Conservation (phyloP, 2,113 vertebrate species). For the Ciconia stormi region DNA sequence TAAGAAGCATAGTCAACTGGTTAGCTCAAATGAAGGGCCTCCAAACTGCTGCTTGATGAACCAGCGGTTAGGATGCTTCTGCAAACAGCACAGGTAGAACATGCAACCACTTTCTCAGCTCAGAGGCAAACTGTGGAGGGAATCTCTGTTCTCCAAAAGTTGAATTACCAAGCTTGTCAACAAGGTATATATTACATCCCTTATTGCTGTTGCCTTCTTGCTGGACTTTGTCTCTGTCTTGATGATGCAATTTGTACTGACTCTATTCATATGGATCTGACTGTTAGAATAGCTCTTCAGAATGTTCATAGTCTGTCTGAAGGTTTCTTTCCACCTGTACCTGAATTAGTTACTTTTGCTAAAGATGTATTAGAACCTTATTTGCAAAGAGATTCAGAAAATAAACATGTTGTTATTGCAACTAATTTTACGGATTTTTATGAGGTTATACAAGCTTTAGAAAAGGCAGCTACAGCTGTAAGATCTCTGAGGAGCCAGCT, state of each 20-base stretch:
- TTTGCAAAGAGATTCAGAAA: not conserved
- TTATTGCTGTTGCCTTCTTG: not conserved
- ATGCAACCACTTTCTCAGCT: not conserved
- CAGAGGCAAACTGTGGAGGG: not conserved
- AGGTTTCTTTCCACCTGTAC: not conserved
- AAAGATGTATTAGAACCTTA: not conserved
- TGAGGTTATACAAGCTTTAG: not conserved
- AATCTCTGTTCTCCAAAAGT: not conserved
- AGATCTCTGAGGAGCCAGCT: not conserved
- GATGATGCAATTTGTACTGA: not conserved
- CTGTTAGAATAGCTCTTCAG: not conserved
- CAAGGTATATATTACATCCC: not conserved
- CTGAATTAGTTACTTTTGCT: not conserved
- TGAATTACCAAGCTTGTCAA: not conserved
- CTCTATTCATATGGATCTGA: not conserved
- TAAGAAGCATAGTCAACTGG: not conserved
- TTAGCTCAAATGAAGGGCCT: not conserved
- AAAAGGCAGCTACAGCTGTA: not conserved
- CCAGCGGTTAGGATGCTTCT: not conserved
- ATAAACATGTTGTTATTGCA: not conserved
- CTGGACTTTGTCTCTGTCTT: not conserved
- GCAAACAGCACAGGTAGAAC: not conserved
- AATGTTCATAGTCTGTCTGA: not conserved
- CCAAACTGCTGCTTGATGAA: not conserved
- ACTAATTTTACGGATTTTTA: not conserved